Base-by-base conservation (phyloP, 37 sponge, comb jelly and placozoan species). In the Spongia lamella region DNA sequence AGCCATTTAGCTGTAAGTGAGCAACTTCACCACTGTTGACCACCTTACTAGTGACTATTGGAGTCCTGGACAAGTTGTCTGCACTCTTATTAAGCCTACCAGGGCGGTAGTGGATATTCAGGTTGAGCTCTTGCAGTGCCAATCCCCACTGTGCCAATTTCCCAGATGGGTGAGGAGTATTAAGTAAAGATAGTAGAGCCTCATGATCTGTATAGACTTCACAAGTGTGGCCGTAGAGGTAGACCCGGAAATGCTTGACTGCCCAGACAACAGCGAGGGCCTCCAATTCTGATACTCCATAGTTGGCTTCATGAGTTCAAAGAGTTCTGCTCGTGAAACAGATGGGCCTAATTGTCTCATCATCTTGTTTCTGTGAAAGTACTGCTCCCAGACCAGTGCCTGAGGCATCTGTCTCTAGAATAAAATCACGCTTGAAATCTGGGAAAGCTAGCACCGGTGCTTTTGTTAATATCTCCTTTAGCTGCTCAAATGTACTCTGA, bases 381-480 rank as follows among this genome's bases (percentile, higher is more conserved):
- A 77, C 67, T 35, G 78, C 78, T 2, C 78, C 78, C 31, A 77
- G 29, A 2, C 78, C 78, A 22, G 25, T 1, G 1, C 61, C 67
- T 6, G 66, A 77, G 55, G 78, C 66, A 52, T 77, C 78, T 24
- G 78, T 64, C 38, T 77, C 78, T 56, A 77, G 56, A 1, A 26
- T 4, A 47, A 77, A 77, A 1, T 4, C 54, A 5, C 9, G 30
- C 1, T 19, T 1, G 53, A 77, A 77, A 7, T 53, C 25, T 39
- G 78, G 78, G 21, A 38, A 77, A 24, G 78, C 55, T 19, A 77
- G 55, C 5, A 77, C 66, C 1, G 78, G 54, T 43, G 78, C 67
- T 4, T 22, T 21, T 3, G 55, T 49, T 2, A 77, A 38, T 13
- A 5, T 2, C 3, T 22, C 24, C 67, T 77, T 77, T 35, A 77